Conservation (phyloP, 92 coral and sea anemone species). For the Actinostola sp. region DNA sequence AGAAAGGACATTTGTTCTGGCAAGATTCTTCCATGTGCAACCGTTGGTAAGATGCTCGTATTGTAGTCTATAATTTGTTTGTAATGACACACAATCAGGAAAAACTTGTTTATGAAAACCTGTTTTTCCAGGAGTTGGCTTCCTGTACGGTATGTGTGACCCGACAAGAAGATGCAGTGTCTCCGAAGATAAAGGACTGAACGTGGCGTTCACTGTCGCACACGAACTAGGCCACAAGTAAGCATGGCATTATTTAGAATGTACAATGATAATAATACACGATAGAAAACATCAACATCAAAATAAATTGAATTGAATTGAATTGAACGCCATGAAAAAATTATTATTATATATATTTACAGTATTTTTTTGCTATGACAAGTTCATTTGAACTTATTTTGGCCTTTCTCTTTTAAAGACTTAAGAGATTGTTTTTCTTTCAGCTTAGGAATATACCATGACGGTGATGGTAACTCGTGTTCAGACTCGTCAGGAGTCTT, state of each 20-base stretch:
- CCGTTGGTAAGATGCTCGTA: slow-evolving; percentile 78
- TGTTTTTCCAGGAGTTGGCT: slow-evolving; percentile 75
- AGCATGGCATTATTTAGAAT: not conserved
- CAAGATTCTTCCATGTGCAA: slow-evolving; percentile 74
- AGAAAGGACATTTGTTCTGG: slow-evolving; percentile 90
- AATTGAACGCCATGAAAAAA: too few species aligned
- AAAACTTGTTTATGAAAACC: not conserved
- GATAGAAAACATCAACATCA: not conserved
- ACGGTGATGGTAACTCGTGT: slow-evolving; percentile 92
- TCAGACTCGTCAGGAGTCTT: slow-evolving; percentile 73
- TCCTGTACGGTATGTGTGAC: slow-evolving; percentile 90
- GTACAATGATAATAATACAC: not conserved
- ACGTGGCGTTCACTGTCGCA: slow-evolving; percentile 92
- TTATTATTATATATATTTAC: too few species aligned
- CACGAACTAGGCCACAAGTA: slow-evolving; percentile 98
- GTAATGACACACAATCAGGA: not conserved
- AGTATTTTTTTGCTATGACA: too few species aligned
- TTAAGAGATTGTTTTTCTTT: too few species aligned
- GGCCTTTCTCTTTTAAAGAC: too few species aligned
- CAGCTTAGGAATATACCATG: slow-evolving; percentile 92
- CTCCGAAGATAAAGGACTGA: slow-evolving; percentile 88
- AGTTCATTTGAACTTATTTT: too few species aligned
- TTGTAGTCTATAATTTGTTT: not conserved
- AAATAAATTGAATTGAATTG: too few species aligned
- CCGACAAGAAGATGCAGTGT: slow-evolving; percentile 83